phyloP scores from a whole-genome alignment of 53 echinoderm and acorn worm genomes.

The Patiria pectinifera region DNA sequence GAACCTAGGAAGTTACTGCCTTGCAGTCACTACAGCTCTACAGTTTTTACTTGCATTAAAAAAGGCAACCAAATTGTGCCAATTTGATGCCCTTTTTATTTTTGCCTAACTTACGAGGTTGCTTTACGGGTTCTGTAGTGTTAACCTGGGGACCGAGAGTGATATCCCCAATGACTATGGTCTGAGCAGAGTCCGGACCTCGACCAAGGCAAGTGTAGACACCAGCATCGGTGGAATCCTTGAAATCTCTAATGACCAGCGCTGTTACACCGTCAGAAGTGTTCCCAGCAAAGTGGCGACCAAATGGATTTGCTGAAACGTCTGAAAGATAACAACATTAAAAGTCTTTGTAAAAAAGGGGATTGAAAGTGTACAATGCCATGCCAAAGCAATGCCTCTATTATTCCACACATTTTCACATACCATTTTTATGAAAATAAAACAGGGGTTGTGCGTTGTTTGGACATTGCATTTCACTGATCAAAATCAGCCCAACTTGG shows the following conservation, averaged over 20 bases:
- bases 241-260: neutral
- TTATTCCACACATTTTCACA: too few relatives aligned
- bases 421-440: too few relatives aligned
- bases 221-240: slow-evolving; percentile 1
- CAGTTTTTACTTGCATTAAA: too few relatives aligned
- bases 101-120: neutral
- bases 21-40: too few relatives aligned
- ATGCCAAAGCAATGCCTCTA: too few relatives aligned
- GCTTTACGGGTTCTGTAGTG: neutral
- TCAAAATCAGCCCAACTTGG: too few relatives aligned
- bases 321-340: neutral
- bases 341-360: neutral
- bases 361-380: too few relatives aligned
- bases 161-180: neutral
- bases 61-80: too few relatives aligned
- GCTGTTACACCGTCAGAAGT: neutral
- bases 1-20: too few relatives aligned
- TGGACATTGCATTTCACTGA: too few relatives aligned
- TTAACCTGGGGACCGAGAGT: neutral
- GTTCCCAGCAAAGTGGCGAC: neutral
- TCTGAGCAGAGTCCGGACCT: neutral
- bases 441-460: too few relatives aligned
- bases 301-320: neutral
- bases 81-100: too few relatives aligned
- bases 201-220: neutral